Evolutionary conservation across 2,797 vertebrate genomes (phyloP), one percentile per base, ranked within the genome.

Genomic region (Diplodus sargus): DNA sequence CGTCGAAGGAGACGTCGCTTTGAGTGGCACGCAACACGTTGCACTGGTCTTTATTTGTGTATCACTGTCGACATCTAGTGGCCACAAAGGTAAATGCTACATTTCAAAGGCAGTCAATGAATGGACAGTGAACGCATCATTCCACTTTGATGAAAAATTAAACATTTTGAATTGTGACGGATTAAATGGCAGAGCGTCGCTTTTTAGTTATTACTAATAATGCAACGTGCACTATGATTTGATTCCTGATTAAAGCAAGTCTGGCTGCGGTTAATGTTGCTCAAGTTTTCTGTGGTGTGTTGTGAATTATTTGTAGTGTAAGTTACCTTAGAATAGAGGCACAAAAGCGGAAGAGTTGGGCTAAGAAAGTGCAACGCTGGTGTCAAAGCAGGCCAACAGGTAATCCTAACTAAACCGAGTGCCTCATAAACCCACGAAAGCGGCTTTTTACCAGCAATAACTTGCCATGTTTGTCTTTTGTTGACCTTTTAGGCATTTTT

Each of bases 51-150:
- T 43, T 0, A 79, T 82, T 78, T 76, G 1, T 82, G 78, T 49
- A 54, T 72, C 66, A 70, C 48, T 86, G 72, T 85, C 59, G 85
- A 72, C 90, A 90, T 88, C 93, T 92, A 85, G 87, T 80, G 93
- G 91, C 11, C 51, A 75, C 64, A 10, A 56, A 30, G 0, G 11
- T 2, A 12, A 79, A 4, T 65, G 25, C 20, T 49, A 56, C 30
- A 30, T 48, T 16, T 72, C 10, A 22, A 10, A 11, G 34, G 20
- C n/a, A 23, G 18, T 11, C 4, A 39, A 23, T 52, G 9, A 22
- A 42, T 53, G n/a, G 53, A 15, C 54, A 28, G 17, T 45, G 49
- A 75, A 61, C 5, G 67, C 48, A 54, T 43, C 51, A 76, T 0
- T 14, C 2, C 20, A n/a, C 5, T 10, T n/a, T 11, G 64, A 52